Base-by-base conservation (phyloP, 2,113 vertebrate species). In the Epinephelus lanceolatus region DNA sequence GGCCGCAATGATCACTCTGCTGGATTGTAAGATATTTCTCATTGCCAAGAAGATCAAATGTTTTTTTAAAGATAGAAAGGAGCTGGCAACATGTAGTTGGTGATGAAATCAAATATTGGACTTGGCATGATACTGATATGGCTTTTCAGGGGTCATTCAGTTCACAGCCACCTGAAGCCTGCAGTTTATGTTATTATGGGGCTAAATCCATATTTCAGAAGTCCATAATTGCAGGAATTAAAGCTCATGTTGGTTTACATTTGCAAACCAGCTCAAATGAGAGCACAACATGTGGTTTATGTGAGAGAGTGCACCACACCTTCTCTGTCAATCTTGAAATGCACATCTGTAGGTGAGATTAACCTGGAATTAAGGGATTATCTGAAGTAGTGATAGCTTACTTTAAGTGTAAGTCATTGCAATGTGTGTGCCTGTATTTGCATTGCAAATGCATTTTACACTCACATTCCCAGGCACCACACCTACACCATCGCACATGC, bases 1-100 rank as follows among this genome's bases (percentile, higher is more conserved):
- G 63, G 63, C 80, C 74, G 12, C 55, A 47, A 8, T 60, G n/a
- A 33, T 30, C 25, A 70, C 62, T 63, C 62, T 19, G n/a, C 14
- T 23, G 1, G 3, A 12, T 56, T 77, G 6, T 4, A 7, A 14
- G 40, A 42, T 37, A 6, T 57, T 53, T 21, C 6, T 47, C 27
- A 1, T 47, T 21, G 30, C 30, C 30, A 30, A 30, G 30, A 30
- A 30, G 30, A 30, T 30, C 30, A 30, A 30, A 30, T 30, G 30
- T 4, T 4, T 30, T 30, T 30, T 53, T 45, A 12, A 8, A 19
- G 0, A 25, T 33, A 14, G 14, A 23, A 52, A 57, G 21, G 42
- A 45, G 11, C 42, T 10, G 42, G 11, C 42, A 33, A 25, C 4
- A 33, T 74, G 33, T 61, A 6, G 9, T 59, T 27, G 51, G 1